A percentile compares a stretch with the other conserved stretches of the same genome.
Conservation (phyloP, 2,113 vertebrate genomes). For the Lontra canadensis region DNA sequence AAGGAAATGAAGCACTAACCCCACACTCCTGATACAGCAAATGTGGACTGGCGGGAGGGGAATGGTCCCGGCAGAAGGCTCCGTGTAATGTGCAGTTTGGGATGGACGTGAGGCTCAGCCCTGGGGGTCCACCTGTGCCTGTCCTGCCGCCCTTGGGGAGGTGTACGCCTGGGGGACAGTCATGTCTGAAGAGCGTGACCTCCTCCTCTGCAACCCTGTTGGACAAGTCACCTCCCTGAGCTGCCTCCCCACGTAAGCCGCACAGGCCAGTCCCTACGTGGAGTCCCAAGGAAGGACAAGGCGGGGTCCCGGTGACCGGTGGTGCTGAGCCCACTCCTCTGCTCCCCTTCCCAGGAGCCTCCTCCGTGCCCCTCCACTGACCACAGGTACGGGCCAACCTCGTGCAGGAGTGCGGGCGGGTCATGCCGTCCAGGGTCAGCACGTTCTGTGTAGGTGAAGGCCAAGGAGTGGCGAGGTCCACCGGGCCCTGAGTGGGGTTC, state of each 20-base stretch:
- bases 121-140: neutral
- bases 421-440: fast-evolving
- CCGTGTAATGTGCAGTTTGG: neutral
- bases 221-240: neutral
- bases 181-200: neutral
- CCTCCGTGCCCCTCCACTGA: neutral
- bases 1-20: neutral
- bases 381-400: neutral
- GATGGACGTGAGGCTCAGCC: neutral
- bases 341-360: too few relatives aligned
- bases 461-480: neutral
- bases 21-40: neutral
- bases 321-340: neutral
- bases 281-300: neutral
- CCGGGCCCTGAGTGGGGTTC: neutral
- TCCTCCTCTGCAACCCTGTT: neutral
- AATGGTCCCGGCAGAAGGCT: neutral
- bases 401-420: neutral
- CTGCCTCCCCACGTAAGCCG: neutral
- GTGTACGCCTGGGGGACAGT: neutral
- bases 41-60: too few relatives aligned
- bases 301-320: neutral
- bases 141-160: neutral
- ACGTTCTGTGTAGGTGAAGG: neutral
- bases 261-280: too few relatives aligned